Percentiles rank a stretch among this genome's conserved stretches.
phyloP scores from a whole-genome alignment of 2,113 vertebrate species.

The Etheostoma spectabile region DNA sequence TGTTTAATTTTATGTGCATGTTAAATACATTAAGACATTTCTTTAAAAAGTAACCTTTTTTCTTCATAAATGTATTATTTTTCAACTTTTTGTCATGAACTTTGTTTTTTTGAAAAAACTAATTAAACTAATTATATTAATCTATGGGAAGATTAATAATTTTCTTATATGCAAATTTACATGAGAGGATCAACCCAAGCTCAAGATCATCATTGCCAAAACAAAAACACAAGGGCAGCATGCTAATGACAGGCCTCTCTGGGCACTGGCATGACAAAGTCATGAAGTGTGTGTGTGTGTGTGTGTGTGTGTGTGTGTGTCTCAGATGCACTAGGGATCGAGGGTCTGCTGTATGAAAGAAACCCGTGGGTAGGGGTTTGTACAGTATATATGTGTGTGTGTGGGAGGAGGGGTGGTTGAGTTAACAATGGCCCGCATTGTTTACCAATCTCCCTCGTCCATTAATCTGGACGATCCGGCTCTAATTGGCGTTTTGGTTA shows the following conservation, averaged over 20 bases:
- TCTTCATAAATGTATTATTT: not conserved
- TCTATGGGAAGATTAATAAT: not conserved
- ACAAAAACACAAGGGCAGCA: constrained; percentile 41
- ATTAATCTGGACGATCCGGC: constrained; percentile 84
- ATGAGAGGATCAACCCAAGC: constrained; percentile 15
- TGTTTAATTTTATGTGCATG: constrained; percentile 2
- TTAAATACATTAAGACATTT: not conserved
- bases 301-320: constrained; percentile 33
- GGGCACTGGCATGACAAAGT: constrained; percentile 36
- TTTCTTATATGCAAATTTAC: not conserved
- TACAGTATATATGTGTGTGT: constrained; percentile 14
- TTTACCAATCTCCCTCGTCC: constrained; percentile 81
- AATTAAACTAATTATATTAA: not conserved
- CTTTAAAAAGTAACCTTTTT: not conserved
- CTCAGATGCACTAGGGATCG: constrained; percentile 22
- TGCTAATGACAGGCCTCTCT: constrained; percentile 59
- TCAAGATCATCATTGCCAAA: constrained; percentile 13
- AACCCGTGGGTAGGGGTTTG: constrained; percentile 51
- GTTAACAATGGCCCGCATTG: constrained; percentile 79
- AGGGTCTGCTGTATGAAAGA: constrained; percentile 68
- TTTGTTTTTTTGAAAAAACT: not conserved
- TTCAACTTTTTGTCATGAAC: not conserved
- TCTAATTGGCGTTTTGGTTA: constrained; percentile 86
- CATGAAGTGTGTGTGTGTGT: constrained; percentile 8
- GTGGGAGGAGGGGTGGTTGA: constrained; percentile 47